Evolutionary conservation across 2,113 vertebrate genomes (phyloP), one percentile per base, ranked within the genome.

Genomic region (Scophthalmus maximus): DNA sequence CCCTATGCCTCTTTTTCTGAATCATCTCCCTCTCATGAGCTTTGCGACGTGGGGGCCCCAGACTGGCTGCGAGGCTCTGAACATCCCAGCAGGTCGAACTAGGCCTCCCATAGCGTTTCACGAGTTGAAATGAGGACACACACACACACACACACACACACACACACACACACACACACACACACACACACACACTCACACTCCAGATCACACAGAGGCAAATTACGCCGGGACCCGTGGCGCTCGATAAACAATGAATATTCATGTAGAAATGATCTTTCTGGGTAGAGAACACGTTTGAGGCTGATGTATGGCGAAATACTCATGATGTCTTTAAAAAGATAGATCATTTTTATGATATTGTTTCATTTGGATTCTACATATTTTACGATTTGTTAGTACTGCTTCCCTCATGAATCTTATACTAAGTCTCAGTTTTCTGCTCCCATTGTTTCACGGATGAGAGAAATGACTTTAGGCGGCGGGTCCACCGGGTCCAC

Each of bases 111-210:
- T 5, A 42, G 79, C 4, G 10, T 22, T 30, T n/a, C 52, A 3
- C 12, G 22, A 62, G 88, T 75, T 87, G 72, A 90, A 76, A 50
- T 1, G 40, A 85, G 80, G 84, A 85, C 79, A 68, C 32, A 1
- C 23, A 67, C 59, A 40, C 50, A 20, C 62, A 42, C 71, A 1
- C 65, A 38, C 64, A 23, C 52, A 23, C 27, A 0, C 3, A 32
- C 75, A 56, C 60, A 17, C 53, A 22, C 44, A 0, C 3, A 27
- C 72, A 72, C 50, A 23, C 40, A 0, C 3, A 32, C 70, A 1
- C 64, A 50, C 64, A 26, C 52, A 29, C 34, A 0, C 3, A 32
- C 76, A 25, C 61, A 14, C 50, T 27, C 46, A 0, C 3, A 32
- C 71, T 74, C 49, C 56, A 64, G 58, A 84, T 75, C 52, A 78